These are phyloP conservation scores for Cryptoprocta ferox DNA, from an alignment of 2,797 vertebrate genomes.

Conservation along the genomic window DNA sequence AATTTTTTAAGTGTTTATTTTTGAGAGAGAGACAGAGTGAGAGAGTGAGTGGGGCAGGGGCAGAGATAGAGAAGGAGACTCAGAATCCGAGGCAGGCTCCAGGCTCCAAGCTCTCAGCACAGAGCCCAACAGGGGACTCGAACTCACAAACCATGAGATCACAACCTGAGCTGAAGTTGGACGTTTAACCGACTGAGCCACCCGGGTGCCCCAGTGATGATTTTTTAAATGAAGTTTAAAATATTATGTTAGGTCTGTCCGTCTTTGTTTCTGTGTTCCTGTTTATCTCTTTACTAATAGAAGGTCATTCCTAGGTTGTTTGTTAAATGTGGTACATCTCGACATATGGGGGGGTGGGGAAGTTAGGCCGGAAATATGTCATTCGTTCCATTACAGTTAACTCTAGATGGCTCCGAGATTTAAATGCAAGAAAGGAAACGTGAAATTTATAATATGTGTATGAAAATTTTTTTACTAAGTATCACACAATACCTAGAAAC, in stretches of 20 bases:
- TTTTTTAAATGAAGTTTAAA: background rate
- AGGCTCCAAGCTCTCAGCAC: too few species aligned
- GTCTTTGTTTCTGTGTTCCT: background rate
- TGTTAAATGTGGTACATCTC: background rate
- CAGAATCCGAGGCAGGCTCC: too few species aligned
- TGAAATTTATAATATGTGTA: background rate
- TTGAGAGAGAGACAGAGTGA: too few species aligned
- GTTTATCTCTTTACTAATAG: background rate
- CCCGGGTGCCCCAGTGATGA: background rate
- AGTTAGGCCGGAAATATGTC: background rate
- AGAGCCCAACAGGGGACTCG: too few species aligned
- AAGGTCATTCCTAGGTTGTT: background rate
- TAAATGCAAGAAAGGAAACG: background rate
- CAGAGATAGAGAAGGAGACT: too few species aligned
- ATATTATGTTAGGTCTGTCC: background rate
- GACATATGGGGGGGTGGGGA: background rate
- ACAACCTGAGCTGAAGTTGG: too few species aligned
- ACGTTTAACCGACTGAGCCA: too few species aligned
- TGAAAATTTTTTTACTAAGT: background rate
- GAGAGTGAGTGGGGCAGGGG: too few species aligned
- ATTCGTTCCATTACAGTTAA: background rate
- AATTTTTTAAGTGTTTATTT: too few species aligned
- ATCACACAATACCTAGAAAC: background rate
- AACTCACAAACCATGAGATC: too few species aligned
- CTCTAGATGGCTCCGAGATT: background rate